A percentile compares a stretch with the other conserved stretches of the same genome.
These are phyloP conservation scores for Aphelinus atriplicis DNA, from an alignment of 1,140 invertebrate species.

Conservation along the genomic window DNA sequence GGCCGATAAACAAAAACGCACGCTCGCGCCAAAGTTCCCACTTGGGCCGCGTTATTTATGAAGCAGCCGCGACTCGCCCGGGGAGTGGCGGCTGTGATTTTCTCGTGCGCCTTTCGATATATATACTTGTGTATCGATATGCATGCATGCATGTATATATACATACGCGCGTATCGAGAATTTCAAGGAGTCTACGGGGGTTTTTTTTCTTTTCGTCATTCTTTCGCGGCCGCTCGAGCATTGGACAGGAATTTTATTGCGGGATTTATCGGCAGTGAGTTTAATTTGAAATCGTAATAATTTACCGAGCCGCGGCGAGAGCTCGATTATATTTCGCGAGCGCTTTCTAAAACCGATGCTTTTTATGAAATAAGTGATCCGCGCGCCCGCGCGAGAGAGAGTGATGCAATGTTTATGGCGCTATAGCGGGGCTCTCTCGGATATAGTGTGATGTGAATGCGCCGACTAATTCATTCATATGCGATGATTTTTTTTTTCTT, in stretches of 20 bases:
- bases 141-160: neutral
- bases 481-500: too few relatives aligned
- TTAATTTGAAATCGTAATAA: slow-evolving; percentile 22
- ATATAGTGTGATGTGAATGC: too few relatives aligned
- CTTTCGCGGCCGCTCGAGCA: neutral
- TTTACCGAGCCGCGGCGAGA: too few relatives aligned
- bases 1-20: slow-evolving; percentile 20
- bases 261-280: slow-evolving; percentile 22
- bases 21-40: neutral
- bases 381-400: too few relatives aligned
- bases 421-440: too few relatives aligned
- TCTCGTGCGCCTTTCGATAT: neutral
- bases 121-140: too few relatives aligned
- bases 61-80: neutral
- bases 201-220: slow-evolving; percentile 1
- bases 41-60: slow-evolving; percentile 20
- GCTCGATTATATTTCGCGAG: too few relatives aligned
- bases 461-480: too few relatives aligned
- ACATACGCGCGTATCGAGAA: neutral
- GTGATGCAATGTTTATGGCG: too few relatives aligned
- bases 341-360: too few relatives aligned
- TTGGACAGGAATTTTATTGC: slow-evolving; percentile 21
- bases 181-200: neutral
- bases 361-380: too few relatives aligned
- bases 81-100: slow-evolving; percentile 1